These are phyloP conservation scores for Leptinotarsa rubiginosa DNA, from an alignment of 2,888 invertebrate genomes.

Conservation along the genomic window DNA sequence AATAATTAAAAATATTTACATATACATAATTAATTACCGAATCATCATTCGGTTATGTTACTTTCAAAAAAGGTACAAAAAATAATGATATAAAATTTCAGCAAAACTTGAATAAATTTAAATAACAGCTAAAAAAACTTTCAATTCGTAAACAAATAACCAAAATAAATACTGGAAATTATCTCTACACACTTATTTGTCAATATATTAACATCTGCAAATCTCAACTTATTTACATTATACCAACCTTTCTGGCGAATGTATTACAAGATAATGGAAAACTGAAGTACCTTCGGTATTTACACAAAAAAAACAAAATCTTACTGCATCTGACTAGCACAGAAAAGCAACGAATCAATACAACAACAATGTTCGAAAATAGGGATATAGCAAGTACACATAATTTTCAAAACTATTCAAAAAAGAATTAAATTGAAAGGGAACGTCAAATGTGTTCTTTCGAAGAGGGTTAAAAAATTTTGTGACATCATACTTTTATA, in stretches of 20 bases:
- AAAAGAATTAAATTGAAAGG: not conserved
- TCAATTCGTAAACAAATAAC: slow-evolving; percentile 8
- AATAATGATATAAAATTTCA: not conserved
- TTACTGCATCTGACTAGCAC: not conserved
- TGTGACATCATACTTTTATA: no score
- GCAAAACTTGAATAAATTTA: not conserved
- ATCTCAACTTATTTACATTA: slow-evolving; percentile 43
- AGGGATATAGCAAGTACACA: not conserved
- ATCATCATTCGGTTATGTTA: not conserved
- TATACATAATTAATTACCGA: not conserved
- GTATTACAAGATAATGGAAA: slow-evolving; percentile 18
- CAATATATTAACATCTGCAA: slow-evolving; percentile 45
- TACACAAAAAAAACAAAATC: slow-evolving; percentile 29
- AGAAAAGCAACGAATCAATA: slow-evolving; percentile 6
- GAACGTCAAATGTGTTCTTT: not conserved
- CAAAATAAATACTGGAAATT: slow-evolving; percentile 13
- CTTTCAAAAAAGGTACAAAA: not conserved
- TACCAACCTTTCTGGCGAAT: slow-evolving; percentile 4
- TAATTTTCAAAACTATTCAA: not conserved
- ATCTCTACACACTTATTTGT: slow-evolving; percentile 11
- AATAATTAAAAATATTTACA: slow-evolving; percentile 10
- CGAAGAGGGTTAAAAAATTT: no score
- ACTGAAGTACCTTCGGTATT: slow-evolving; percentile 25
- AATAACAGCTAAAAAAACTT: not conserved
- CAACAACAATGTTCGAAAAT: no score